Conservation (phyloP, 2,888 invertebrate genomes). For the Aproaerema taeniolella region DNA sequence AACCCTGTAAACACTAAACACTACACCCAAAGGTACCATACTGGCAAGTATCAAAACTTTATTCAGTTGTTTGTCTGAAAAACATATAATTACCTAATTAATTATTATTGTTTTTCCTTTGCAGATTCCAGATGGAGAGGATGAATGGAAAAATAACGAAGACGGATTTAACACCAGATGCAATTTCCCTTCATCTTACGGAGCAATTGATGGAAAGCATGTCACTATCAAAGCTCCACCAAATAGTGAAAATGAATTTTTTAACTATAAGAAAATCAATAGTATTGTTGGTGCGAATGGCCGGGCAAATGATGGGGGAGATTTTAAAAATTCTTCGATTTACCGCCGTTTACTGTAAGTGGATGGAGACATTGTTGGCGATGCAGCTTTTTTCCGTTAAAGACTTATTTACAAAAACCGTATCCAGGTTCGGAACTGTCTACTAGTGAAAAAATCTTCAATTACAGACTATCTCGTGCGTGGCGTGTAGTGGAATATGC, state of each 20-base stretch:
- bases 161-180: conserved; percentile 9
- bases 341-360: no score
- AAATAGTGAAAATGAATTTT: conserved; percentile 7
- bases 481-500: conserved; percentile 22
- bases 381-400: conserved; percentile 8
- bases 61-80: no score
- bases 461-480: conserved; percentile 23
- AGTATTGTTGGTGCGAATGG: no score
- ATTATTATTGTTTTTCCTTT: conserved; percentile 6
- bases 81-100: no score
- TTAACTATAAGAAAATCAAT: no score
- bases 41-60: no score
- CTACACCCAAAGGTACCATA: no score
- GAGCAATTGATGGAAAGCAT: no score
- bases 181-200: conserved; percentile 1
- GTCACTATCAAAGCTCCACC: conserved; percentile 10
- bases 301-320: no score
- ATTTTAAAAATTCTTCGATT: no score
- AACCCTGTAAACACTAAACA: no score
- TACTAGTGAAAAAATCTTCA: conserved; percentile 18
- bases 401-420: conserved; percentile 21
- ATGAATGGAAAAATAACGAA: conserved; percentile 15
- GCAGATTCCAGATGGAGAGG: conserved; percentile 13
- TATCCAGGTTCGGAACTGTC: conserved; percentile 21
- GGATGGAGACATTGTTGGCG: conserved; percentile 1